Percentiles rank a stretch among this genome's conserved stretches.
Conservation (phyloP, 2,888 invertebrate species). For the Timandra comae region DNA sequence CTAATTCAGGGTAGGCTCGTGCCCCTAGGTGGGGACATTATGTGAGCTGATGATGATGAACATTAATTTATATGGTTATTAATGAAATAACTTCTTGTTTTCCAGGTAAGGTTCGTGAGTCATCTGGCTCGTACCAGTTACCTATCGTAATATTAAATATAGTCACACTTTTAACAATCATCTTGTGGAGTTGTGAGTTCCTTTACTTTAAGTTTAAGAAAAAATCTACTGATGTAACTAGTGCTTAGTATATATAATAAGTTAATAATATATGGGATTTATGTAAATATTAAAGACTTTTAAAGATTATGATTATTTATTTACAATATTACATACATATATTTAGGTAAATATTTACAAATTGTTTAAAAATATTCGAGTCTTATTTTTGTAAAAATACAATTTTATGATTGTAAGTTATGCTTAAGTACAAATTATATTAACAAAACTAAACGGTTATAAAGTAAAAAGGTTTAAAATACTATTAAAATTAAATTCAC, state of each 20-base stretch:
- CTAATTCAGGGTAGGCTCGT: too few species aligned
- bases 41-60: too few species aligned
- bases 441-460: background rate
- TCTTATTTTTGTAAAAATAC: slow-evolving; percentile 12
- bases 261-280: background rate
- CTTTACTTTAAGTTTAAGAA: slow-evolving; percentile 51
- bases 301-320: slow-evolving; percentile 13
- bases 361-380: slow-evolving; percentile 10
- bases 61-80: too few species aligned
- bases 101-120: slow-evolving; percentile 79
- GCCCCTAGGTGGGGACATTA: too few species aligned
- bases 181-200: slow-evolving; percentile 77
- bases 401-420: background rate
- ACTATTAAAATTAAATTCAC: slow-evolving; percentile 11
- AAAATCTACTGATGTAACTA: slow-evolving; percentile 12
- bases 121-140: slow-evolving; percentile 75
- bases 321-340: too few species aligned
- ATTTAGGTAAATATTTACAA: slow-evolving; percentile 16
- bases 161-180: slow-evolving; percentile 75
- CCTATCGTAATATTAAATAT: slow-evolving; percentile 79
- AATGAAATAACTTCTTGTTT: too few species aligned
- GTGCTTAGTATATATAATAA: too few species aligned
- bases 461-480: slow-evolving; percentile 2
- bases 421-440: too few species aligned
- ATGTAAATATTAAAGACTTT: slow-evolving; percentile 1